These are phyloP conservation scores for Megathymus violae DNA, from an alignment of 1,140 invertebrate genomes.

Conservation along the genomic window DNA sequence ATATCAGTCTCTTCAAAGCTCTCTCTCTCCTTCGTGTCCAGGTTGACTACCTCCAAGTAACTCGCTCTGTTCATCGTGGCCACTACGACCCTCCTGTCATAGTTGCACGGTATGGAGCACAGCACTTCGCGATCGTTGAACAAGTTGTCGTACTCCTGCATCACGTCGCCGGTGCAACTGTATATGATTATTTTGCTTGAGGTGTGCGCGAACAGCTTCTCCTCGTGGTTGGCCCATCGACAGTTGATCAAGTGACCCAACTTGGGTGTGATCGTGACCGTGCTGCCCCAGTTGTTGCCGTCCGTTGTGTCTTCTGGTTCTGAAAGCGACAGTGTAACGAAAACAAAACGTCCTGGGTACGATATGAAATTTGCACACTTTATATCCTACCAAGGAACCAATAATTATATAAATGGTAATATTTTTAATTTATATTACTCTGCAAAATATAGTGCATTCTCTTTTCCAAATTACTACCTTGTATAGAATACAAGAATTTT, in stretches of 20 bases:
- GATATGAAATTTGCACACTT: no score
- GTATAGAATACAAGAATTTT: no score
- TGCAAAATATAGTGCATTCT: no score
- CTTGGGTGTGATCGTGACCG: constrained; percentile 52
- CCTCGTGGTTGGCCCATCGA: constrained; percentile 68
- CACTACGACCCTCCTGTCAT: constrained; percentile 59
- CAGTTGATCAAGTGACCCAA: constrained; percentile 60
- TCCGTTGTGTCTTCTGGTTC: constrained; percentile 67
- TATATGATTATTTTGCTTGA: constrained; percentile 61
- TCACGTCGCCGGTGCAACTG: constrained; percentile 48
- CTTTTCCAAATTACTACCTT: no score
- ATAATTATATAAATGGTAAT: no score
- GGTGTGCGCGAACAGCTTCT: constrained; percentile 64
- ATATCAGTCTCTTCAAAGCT: constrained; percentile 56
- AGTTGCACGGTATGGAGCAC: constrained; percentile 61
- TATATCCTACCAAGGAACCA: no score
- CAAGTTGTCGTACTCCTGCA: constrained; percentile 52
- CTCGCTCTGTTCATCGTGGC: constrained; percentile 45
- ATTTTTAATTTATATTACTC: no score
- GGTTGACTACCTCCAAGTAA: constrained; percentile 57
- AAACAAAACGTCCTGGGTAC: no score
- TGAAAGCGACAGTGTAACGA: constrained; percentile 35
- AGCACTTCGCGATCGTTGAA: constrained; percentile 58
- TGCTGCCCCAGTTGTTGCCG: constrained; percentile 61
- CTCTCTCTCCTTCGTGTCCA: constrained; percentile 56